Percentiles rank a stretch among this genome's conserved stretches.
Conservation (phyloP, 1,140 invertebrate genomes). For the Centruroides vittatus region DNA sequence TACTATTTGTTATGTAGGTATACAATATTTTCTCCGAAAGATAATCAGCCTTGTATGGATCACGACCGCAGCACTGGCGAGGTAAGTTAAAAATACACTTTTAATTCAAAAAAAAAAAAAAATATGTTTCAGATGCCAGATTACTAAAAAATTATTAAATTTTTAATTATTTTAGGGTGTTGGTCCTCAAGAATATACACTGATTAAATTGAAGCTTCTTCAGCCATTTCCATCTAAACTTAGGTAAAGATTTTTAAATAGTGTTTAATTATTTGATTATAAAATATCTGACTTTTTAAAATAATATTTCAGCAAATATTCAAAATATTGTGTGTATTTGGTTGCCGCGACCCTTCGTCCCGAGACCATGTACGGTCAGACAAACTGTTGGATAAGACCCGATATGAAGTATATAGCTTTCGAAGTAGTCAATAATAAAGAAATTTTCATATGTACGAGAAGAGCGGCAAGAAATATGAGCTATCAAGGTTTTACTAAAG, state of each 20-base stretch:
- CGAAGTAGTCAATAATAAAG: constrained; percentile 42
- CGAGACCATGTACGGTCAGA: constrained; percentile 99
- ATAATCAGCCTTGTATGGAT: constrained; percentile 99
- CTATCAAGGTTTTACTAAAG: constrained; percentile 78
- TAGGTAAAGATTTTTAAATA: constrained; percentile 1
- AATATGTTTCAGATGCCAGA: neutral
- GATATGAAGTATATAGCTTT: constrained; percentile 88
- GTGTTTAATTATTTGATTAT: too few relatives aligned
- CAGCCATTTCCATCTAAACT: constrained; percentile 58
- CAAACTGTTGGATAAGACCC: constrained; percentile 95
- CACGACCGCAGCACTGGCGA: constrained; percentile 92
- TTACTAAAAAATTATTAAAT: neutral
- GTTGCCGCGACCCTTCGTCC: constrained; percentile 95
- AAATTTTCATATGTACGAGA: constrained; percentile 73
- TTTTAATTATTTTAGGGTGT: constrained; percentile 46
- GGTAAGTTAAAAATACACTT: constrained; percentile 22
- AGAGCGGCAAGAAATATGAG: constrained; percentile 88
- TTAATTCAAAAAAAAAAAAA: neutral
- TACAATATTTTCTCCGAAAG: constrained; percentile 91
- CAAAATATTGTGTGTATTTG: constrained; percentile 52
- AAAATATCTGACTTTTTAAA: too few relatives aligned
- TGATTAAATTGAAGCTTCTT: constrained; percentile 83
- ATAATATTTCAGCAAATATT: constrained; percentile 31
- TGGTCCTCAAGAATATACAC: constrained; percentile 93
- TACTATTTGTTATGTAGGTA: constrained; percentile 38